Evolutionary conservation across 2,113 vertebrate genomes (phyloP).

Genomic region (Pterocles gutturalis): DNA sequence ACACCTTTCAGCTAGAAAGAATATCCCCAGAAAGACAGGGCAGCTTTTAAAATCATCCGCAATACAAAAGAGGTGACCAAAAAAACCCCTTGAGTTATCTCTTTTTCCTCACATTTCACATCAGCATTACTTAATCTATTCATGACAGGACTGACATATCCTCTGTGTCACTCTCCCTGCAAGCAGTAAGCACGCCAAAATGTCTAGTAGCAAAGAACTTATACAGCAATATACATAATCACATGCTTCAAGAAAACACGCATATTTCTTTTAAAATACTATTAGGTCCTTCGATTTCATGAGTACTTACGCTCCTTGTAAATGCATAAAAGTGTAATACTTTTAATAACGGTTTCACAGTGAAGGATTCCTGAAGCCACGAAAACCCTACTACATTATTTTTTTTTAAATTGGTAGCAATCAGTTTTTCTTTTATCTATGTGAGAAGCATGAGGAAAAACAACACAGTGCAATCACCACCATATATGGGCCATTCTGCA

Average conservation of each 20-base stretch:
- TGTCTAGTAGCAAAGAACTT: constrained; percentile 40
- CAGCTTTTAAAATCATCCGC: neutral
- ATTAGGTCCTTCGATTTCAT: neutral
- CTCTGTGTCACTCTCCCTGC: constrained; percentile 20
- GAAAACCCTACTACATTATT: neutral
- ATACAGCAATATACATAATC: constrained; percentile 22
- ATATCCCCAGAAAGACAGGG: neutral
- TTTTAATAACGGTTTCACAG: constrained; percentile 15
- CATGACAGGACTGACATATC: constrained; percentile 12
- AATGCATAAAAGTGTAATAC: constrained; percentile 21
- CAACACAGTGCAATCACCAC: neutral
- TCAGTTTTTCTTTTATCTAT: constrained; percentile 21
- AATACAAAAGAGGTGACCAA: neutral
- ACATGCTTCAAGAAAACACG: constrained; percentile 20
- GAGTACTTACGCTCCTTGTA: neutral
- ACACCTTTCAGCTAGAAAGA: neutral
- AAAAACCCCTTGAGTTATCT: neutral
- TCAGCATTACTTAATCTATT: constrained; percentile 42
- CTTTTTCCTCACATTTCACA: constrained; percentile 25
- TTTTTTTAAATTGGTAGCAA: constrained; percentile 17
- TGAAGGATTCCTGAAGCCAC: constrained; percentile 10
- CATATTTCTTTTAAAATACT: neutral
- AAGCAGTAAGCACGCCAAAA: neutral
- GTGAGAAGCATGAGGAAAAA: constrained; percentile 34
- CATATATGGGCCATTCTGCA: neutral